phyloP scores from a whole-genome alignment of 2,888 invertebrate species.

The Tachystola acroxantha region DNA sequence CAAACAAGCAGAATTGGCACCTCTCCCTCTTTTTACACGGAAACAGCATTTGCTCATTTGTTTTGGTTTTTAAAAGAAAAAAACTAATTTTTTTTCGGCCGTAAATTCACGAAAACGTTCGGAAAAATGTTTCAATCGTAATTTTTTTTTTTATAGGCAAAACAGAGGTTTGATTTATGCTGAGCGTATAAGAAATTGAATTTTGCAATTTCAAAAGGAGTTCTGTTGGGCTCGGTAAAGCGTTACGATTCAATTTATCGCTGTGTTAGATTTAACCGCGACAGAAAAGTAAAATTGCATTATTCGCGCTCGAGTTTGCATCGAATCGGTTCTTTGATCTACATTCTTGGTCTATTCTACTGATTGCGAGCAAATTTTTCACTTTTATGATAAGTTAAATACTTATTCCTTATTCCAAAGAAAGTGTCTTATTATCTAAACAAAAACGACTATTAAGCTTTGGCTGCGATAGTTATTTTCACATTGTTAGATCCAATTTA shows the following conservation, averaged over 20 bases:
- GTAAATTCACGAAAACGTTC: neutral
- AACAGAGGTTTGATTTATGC: slow-evolving; percentile 34
- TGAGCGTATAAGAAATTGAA: slow-evolving; percentile 50
- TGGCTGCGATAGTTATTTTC: too few relatives aligned
- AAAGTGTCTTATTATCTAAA: too few relatives aligned
- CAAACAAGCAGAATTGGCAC: slow-evolving; percentile 56
- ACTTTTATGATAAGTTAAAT: too few relatives aligned
- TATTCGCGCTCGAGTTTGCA: slow-evolving; percentile 48
- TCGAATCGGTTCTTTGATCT: slow-evolving; percentile 50
- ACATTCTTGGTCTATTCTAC: slow-evolving; percentile 37
- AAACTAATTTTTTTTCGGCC: neutral
- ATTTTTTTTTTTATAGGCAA: slow-evolving; percentile 2
- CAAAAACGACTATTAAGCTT: too few relatives aligned
- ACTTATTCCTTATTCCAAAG: too few relatives aligned
- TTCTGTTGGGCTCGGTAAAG: slow-evolving; percentile 33
- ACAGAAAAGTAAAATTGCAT: slow-evolving; percentile 55
- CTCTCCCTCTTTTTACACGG: slow-evolving; percentile 38
- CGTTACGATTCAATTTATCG: slow-evolving; percentile 65
- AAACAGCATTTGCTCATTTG: slow-evolving; percentile 53
- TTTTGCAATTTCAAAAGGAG: slow-evolving; percentile 53
- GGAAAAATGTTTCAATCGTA: neutral
- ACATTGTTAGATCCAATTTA: too few relatives aligned
- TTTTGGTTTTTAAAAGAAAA: slow-evolving; percentile 18
- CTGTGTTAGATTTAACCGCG: slow-evolving; percentile 39
- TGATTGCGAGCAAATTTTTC: slow-evolving; percentile 29